These are phyloP conservation scores for Micromussa lordhowensis DNA, from an alignment of 92 coral and sea anemone species.

Conservation along the genomic window DNA sequence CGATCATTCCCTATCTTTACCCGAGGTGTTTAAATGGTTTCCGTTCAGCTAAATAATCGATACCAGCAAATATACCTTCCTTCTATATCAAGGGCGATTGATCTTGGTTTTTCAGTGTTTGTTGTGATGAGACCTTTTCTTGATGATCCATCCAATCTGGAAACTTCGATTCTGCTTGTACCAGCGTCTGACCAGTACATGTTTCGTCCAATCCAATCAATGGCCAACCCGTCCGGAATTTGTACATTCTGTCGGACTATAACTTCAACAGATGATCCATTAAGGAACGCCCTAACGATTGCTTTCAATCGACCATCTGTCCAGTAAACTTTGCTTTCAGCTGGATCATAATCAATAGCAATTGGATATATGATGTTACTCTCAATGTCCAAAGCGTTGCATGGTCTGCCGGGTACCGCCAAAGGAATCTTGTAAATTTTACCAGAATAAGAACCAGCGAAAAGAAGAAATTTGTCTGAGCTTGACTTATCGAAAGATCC, in stretches of 20 bases:
- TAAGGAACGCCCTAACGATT: slow-evolving; percentile 32
- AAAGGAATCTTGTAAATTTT: slow-evolving; percentile 68
- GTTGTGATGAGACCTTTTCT: slow-evolving; percentile 41
- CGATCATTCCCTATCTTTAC: no score
- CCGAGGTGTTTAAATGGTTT: no score
- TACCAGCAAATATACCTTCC: slow-evolving; percentile 27
- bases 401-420: slow-evolving; percentile 32
- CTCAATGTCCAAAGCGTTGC: slow-evolving; percentile 13
- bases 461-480: slow-evolving; percentile 60
- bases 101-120: slow-evolving; percentile 39
- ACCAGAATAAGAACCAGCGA: slow-evolving; percentile 65
- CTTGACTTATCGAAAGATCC: background rate
- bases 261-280: slow-evolving; percentile 8
- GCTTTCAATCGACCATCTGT: slow-evolving; percentile 48
- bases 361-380: slow-evolving; percentile 4
- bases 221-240: slow-evolving; percentile 67
- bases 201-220: slow-evolving; percentile 75
- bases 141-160: slow-evolving; percentile 63
- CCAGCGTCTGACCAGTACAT: slow-evolving; percentile 76
- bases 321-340: slow-evolving; percentile 59
- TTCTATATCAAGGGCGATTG: slow-evolving; percentile 39
- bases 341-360: slow-evolving; percentile 35
- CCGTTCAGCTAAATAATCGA: background rate
- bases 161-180: slow-evolving; percentile 64
- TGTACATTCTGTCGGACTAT: slow-evolving; percentile 32